These are phyloP conservation scores for Heliconius melpomene DNA, from an alignment of 1,140 invertebrate species.

Conservation along the genomic window DNA sequence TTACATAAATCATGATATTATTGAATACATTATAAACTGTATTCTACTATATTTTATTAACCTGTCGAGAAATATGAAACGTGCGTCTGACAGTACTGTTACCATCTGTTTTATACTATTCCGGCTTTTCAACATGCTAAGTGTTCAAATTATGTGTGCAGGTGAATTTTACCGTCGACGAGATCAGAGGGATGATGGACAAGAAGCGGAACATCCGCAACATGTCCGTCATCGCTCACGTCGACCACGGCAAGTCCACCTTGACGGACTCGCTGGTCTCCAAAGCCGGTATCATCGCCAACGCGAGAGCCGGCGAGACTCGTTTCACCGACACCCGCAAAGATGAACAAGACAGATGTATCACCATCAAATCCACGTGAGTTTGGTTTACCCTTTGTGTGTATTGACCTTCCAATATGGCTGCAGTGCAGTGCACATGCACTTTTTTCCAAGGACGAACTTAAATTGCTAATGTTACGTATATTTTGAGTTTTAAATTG, in stretches of 20 bases:
- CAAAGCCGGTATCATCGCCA: constrained; percentile 99
- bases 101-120: constrained; percentile 53
- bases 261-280: constrained; percentile 99
- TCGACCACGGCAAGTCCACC: constrained; percentile 99
- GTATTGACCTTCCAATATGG: constrained; percentile 37
- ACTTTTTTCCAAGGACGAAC: neutral
- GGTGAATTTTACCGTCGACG: constrained; percentile 99
- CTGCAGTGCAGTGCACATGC: constrained; percentile 26
- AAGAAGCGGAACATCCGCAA: constrained; percentile 99
- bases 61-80: constrained; percentile 36
- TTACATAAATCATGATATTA: constrained; percentile 15
- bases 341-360: constrained; percentile 99
- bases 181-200: constrained; percentile 99
- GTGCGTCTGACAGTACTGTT: constrained; percentile 55
- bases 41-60: neutral
- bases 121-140: constrained; percentile 47
- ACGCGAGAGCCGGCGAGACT: constrained; percentile 98
- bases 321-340: constrained; percentile 99
- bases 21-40: constrained; percentile 13
- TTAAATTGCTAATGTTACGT: neutral
- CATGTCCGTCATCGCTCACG: constrained; percentile 99
- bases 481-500: neutral
- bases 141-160: constrained; percentile 81
- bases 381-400: constrained; percentile 63
- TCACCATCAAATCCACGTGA: constrained; percentile 99